A percentile compares a stretch with the other conserved stretches of the same genome.
Conservation (phyloP, 1,140 invertebrate genomes). For the Dendroctonus valens region DNA sequence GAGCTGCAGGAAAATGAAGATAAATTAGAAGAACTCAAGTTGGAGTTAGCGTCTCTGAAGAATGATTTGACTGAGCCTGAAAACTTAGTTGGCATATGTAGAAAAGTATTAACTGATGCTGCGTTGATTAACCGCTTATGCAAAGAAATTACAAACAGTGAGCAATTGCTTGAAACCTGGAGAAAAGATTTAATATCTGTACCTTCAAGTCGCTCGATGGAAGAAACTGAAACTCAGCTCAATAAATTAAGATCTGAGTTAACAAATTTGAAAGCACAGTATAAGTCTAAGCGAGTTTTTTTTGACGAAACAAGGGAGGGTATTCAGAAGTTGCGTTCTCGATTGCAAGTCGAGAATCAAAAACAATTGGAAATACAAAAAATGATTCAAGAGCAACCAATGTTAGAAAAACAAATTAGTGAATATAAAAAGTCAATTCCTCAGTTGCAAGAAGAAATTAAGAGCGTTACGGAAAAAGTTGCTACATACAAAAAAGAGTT, state of each 20-base stretch:
- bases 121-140: slow-evolving; percentile 43
- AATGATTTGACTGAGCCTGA: slow-evolving; percentile 33
- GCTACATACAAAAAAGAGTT: slow-evolving; percentile 18
- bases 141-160: slow-evolving; percentile 38
- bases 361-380: slow-evolving; percentile 41
- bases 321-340: slow-evolving; percentile 37
- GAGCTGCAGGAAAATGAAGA: slow-evolving; percentile 30
- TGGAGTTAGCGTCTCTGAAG: slow-evolving; percentile 36
- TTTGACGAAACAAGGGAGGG: slow-evolving; percentile 37
- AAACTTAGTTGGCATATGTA: slow-evolving; percentile 36
- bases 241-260: slow-evolving; percentile 50
- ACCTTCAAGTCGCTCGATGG: slow-evolving; percentile 51
- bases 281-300: slow-evolving; percentile 29
- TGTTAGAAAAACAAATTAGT: slow-evolving; percentile 35
- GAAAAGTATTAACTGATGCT: slow-evolving; percentile 39
- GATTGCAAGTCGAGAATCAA: slow-evolving; percentile 36
- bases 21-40: slow-evolving; percentile 30
- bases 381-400: slow-evolving; percentile 39
- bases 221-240: slow-evolving; percentile 53
- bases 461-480: neutral
- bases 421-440: slow-evolving; percentile 21
- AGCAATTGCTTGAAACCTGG: slow-evolving; percentile 42
- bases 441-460: slow-evolving; percentile 28
- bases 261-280: slow-evolving; percentile 31
- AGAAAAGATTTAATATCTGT: slow-evolving; percentile 51